These are phyloP conservation scores for Ochropacha duplaris DNA, from an alignment of 2,888 invertebrate species.

Conservation along the genomic window DNA sequence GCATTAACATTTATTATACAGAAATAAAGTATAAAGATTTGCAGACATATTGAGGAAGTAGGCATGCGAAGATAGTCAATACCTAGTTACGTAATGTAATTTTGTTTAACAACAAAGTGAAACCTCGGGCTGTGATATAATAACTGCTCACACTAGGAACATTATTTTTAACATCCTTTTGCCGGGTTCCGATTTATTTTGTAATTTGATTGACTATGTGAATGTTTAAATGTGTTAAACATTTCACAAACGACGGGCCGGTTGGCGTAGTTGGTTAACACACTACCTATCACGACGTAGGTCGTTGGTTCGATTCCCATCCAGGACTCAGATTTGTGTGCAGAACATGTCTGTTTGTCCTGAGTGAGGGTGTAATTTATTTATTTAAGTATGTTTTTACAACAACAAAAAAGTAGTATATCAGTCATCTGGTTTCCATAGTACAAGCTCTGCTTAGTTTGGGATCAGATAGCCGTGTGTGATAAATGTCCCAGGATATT, in stretches of 20 bases:
- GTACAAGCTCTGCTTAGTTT: no score
- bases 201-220: not conserved
- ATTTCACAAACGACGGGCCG: not conserved
- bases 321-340: no score
- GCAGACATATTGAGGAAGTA: constrained; percentile 47
- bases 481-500: no score
- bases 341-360: no score
- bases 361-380: no score
- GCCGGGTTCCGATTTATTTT: not conserved
- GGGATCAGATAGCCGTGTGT: no score
- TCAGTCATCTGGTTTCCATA: no score
- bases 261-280: no score
- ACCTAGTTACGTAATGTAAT: constrained; percentile 66
- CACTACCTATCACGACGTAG: no score
- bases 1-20: not conserved
- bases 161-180: constrained; percentile 11
- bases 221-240: not conserved
- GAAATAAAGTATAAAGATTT: constrained; percentile 22
- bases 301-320: no score
- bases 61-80: constrained; percentile 50
- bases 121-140: constrained; percentile 71
- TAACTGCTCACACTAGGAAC: constrained; percentile 27
- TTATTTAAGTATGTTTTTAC: not conserved
- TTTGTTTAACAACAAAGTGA: constrained; percentile 77
- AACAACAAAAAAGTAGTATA: no score